Percentiles rank a stretch among this genome's conserved stretches.
Evolutionary conservation across 2,113 vertebrate species (phyloP).

Genomic region (Pagrus major): DNA sequence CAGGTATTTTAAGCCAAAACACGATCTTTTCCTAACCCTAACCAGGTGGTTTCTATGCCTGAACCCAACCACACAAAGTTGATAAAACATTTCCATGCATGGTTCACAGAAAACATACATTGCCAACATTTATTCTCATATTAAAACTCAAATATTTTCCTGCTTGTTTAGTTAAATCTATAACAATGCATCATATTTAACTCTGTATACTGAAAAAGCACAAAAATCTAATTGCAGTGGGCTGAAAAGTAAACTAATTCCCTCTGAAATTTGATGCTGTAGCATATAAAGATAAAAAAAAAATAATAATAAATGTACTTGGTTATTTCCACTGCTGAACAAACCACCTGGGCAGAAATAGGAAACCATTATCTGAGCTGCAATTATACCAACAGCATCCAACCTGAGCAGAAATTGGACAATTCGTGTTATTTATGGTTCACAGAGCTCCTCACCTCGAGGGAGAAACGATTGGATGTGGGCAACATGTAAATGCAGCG

Average conservation of each 20-base stretch:
- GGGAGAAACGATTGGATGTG: slow-evolving; percentile 46
- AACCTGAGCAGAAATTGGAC: slow-evolving; percentile 60
- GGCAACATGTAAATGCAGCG: slow-evolving; percentile 58
- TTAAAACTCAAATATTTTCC: background rate
- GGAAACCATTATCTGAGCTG: slow-evolving; percentile 51
- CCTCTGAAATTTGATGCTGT: background rate
- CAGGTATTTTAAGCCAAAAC: too few relatives aligned
- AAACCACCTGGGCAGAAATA: slow-evolving; percentile 26
- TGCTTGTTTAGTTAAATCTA: background rate
- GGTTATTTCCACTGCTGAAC: slow-evolving; percentile 28
- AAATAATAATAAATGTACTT: slow-evolving; percentile 24
- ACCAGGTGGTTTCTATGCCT: too few relatives aligned
- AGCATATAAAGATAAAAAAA: background rate
- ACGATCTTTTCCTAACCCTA: too few relatives aligned
- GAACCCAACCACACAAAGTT: too few relatives aligned
- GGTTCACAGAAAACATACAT: too few relatives aligned
- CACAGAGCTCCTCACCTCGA: slow-evolving; percentile 27
- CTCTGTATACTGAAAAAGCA: background rate
- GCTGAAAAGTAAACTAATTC: slow-evolving; percentile 1
- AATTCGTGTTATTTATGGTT: slow-evolving; percentile 63
- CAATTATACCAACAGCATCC: slow-evolving; percentile 56
- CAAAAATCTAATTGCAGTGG: background rate
- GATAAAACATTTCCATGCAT: too few relatives aligned
- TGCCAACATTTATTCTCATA: background rate
- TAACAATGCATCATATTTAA: background rate